These are phyloP conservation scores for Cydia pomonella DNA, from an alignment of 1,140 invertebrate genomes.

Conservation along the genomic window DNA sequence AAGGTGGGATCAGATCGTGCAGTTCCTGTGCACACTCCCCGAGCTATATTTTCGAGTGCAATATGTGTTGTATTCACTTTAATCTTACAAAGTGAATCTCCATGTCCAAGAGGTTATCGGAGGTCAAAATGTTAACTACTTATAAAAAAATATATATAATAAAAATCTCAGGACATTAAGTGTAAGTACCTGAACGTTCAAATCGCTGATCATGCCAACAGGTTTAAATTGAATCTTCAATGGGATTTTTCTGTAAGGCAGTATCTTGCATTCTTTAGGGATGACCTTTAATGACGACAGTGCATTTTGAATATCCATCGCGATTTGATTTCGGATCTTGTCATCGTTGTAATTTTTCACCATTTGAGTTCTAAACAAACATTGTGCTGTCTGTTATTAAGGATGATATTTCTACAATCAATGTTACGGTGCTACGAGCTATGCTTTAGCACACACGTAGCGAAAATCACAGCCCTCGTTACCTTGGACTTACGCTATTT, in stretches of 20 bases:
- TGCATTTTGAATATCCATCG: conserved; percentile 63
- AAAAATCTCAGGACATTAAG: not conserved
- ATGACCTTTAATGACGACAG: conserved; percentile 68
- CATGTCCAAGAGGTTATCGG: too few relatives aligned
- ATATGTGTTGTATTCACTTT: too few relatives aligned
- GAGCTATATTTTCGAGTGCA: too few relatives aligned
- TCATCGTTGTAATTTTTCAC: conserved; percentile 62
- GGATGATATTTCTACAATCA: not conserved
- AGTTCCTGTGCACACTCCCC: too few relatives aligned
- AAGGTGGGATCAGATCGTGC: too few relatives aligned
- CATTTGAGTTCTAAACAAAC: conserved; percentile 56
- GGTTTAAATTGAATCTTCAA: conserved; percentile 74
- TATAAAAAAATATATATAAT: too few relatives aligned
- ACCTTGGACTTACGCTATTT: too few relatives aligned
- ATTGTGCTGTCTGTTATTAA: not conserved
- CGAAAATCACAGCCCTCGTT: too few relatives aligned
- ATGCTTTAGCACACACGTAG: too few relatives aligned
- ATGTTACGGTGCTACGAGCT: not conserved
- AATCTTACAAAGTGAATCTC: too few relatives aligned
- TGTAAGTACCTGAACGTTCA: conserved; percentile 65
- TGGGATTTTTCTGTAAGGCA: conserved; percentile 63
- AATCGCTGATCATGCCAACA: conserved; percentile 64
- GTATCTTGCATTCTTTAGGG: conserved; percentile 64
- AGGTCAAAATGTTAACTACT: not conserved
- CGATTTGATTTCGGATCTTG: conserved; percentile 61